Conservation (phyloP, 2,797 vertebrate species). For the Corythornis leucogaster region DNA sequence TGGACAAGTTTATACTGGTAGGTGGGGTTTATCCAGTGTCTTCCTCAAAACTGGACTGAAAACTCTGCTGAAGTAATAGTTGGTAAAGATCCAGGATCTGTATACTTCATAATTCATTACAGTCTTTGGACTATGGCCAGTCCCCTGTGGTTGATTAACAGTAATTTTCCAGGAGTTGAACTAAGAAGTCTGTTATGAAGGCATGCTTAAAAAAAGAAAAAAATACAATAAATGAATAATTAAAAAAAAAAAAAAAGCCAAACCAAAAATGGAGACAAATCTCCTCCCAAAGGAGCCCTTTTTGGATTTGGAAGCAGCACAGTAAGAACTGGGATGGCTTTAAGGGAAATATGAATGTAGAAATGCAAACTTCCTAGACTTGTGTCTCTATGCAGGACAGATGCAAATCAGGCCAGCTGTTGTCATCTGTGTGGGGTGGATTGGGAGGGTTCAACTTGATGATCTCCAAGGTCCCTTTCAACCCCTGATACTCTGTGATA, state of each 20-base stretch:
- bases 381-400: not conserved
- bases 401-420: not conserved
- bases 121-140: not conserved
- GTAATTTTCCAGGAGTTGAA: conserved; percentile 33
- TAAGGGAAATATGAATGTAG: not conserved
- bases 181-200: not conserved
- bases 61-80: conserved; percentile 20
- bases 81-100: conserved; percentile 13
- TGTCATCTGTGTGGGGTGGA: not conserved
- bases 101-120: not conserved
- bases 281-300: fast-evolving
- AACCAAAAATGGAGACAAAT: not conserved
- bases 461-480: no score
- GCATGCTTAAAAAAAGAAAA: not conserved
- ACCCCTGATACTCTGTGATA: no score
- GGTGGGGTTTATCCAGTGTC: not conserved
- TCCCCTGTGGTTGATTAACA: not conserved
- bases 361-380: not conserved
- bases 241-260: not conserved
- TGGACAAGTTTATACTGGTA: not conserved
- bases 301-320: not conserved
- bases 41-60: not conserved
- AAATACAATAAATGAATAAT: not conserved
- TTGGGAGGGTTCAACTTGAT: no score
- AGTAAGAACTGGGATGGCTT: not conserved